Evolutionary conservation across 1,140 invertebrate genomes (phyloP), one percentile per base, ranked within the genome.

Genomic region (Drosophila melanica): DNA sequence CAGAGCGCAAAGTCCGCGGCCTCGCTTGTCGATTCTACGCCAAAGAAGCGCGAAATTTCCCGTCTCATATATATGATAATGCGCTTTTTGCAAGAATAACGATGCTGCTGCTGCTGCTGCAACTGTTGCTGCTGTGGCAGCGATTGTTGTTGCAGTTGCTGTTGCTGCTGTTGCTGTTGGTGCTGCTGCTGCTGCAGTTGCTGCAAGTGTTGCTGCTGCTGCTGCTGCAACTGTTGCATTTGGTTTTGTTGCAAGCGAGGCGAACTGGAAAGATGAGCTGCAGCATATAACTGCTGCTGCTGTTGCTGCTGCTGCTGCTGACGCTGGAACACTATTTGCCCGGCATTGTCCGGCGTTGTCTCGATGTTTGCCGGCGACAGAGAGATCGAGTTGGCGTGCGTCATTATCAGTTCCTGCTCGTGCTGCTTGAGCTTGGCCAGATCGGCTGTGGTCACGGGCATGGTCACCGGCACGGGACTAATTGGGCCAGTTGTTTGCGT

Each of bases 1-100:
- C 95, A 96, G 81, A 94, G 89, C 30, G 93, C 91, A 73, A 93
- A 94, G 80, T 96, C 94, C 6, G 93, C 91, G 1, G 93, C 92
- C 86, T 96, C 95, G 2, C 94, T 94, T 64, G 94, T 93, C 47
- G 94, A 93, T 75, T 95, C 94, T 9, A 96, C 94, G 6, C 95
- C 95, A 79, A 96, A 96, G 90, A 96, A 96, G 42, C 93, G 94
- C 0, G 95, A 94, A 10, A 95, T 95, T 81, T 95, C 95, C 33
- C 93, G 93, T 72, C 93, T 94, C 72, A 96, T 94, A 84, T 95
- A 96, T 71, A 94, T 93, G 18, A 91, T 93, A 0, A 92, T 67
- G 11, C 91, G 90, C 20, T 92, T 91, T 55, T 92, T 92, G 16
- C 86, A 90, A 0, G 91, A 92, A 53, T 86, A 74, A 0, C 81